phyloP scores from a whole-genome alignment of 2,113 vertebrate species.

The Rhipidura dahli region DNA sequence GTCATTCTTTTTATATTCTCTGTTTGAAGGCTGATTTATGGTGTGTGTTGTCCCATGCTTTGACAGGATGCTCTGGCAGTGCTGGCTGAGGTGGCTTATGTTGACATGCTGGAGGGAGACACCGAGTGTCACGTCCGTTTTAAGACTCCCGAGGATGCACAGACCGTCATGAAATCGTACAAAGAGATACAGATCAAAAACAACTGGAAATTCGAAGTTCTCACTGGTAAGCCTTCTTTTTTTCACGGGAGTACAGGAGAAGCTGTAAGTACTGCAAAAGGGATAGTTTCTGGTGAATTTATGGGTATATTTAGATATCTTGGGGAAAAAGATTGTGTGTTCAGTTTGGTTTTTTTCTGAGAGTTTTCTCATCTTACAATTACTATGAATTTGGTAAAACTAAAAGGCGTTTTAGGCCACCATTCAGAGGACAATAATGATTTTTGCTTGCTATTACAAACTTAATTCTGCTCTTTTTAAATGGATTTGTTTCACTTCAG shows the following conservation, averaged over 20 bases:
- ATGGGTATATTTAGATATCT: background rate
- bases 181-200: constrained; percentile 82
- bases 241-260: background rate
- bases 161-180: constrained; percentile 63
- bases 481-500: background rate
- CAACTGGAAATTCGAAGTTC: constrained; percentile 86
- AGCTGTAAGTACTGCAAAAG: background rate
- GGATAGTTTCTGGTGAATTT: background rate
- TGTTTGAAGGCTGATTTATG: background rate
- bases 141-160: constrained; percentile 83
- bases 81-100: constrained; percentile 85
- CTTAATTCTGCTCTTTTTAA: background rate
- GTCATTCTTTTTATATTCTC: background rate
- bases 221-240: constrained; percentile 78
- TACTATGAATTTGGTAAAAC: background rate
- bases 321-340: background rate
- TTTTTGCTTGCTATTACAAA: background rate
- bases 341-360: background rate
- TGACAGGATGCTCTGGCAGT: constrained; percentile 80
- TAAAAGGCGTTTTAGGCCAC: background rate
- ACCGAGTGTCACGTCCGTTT: constrained; percentile 88
- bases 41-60: background rate
- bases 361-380: background rate
- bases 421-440: background rate
- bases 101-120: constrained; percentile 92